Percentiles rank a stretch among this genome's conserved stretches.
These are phyloP conservation scores for Limosa lapponica DNA, from an alignment of 2,797 vertebrate genomes.

Conservation along the genomic window DNA sequence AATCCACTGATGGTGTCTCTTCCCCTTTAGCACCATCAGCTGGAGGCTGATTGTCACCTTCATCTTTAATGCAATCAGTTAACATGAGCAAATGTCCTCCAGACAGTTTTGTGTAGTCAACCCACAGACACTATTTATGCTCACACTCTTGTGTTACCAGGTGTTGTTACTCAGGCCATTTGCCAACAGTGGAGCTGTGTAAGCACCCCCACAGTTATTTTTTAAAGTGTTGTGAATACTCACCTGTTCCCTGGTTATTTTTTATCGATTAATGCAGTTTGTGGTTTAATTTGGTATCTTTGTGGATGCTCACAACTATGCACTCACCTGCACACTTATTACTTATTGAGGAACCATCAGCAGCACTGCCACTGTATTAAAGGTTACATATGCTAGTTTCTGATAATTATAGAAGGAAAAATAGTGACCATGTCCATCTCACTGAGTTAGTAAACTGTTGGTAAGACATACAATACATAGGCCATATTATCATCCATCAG, in stretches of 20 bases:
- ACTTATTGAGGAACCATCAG: background rate
- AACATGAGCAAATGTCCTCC: background rate
- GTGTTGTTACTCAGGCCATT: background rate
- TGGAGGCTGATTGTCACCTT: background rate
- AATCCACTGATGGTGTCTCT: background rate
- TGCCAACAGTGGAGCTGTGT: background rate
- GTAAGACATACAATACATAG: background rate
- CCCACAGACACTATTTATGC: background rate
- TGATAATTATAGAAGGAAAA: background rate
- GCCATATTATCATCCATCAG: background rate
- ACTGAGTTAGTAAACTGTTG: background rate
- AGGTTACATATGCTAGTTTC: background rate
- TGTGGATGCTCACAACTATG: background rate
- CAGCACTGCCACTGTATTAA: background rate
- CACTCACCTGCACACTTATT: background rate
- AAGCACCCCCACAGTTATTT: background rate
- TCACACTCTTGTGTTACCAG: background rate
- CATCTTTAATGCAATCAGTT: background rate
- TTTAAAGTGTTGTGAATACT: background rate
- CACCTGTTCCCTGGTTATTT: background rate
- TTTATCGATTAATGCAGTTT: background rate
- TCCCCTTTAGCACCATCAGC: background rate
- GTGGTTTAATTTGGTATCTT: background rate
- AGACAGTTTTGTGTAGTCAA: background rate
- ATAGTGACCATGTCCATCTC: background rate